Conservation (phyloP, 2,113 vertebrate genomes). For the Boleophthalmus pectinirostris region DNA sequence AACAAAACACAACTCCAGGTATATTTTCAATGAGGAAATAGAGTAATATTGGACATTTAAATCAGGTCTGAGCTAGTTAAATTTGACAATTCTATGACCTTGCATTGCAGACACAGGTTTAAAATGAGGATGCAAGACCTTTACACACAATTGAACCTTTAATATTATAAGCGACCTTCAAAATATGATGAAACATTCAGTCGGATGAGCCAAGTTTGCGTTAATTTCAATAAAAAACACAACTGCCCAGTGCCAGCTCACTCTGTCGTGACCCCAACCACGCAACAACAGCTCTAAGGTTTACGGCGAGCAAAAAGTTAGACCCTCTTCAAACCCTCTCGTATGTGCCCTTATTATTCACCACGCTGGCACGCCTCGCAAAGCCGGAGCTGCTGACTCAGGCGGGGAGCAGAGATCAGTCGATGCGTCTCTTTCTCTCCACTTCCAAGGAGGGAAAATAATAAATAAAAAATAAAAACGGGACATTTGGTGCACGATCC, state of each 20-base stretch:
- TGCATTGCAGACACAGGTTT: too few species aligned
- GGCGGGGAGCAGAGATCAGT: constrained; percentile 19
- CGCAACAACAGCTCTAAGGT: background rate
- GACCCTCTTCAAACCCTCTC: constrained; percentile 20
- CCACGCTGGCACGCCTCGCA: constrained; percentile 14
- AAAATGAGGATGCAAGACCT: too few species aligned
- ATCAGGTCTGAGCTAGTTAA: too few species aligned
- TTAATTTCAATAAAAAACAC: background rate
- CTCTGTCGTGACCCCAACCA: background rate
- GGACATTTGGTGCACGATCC: constrained; percentile 16
- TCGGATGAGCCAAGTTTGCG: background rate
- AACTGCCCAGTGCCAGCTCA: background rate
- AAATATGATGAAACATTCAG: background rate
- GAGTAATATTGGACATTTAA: too few species aligned
- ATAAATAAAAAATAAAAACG: background rate
- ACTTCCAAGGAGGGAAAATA: background rate
- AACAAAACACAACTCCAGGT: too few species aligned
- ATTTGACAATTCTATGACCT: too few species aligned
- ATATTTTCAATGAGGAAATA: too few species aligned
- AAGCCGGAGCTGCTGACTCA: constrained; percentile 32
- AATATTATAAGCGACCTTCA: too few species aligned
- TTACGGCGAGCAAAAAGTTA: background rate
- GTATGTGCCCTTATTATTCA: constrained; percentile 28
- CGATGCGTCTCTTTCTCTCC: constrained; percentile 7
- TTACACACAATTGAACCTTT: too few species aligned